These are phyloP conservation scores for Ericerus pela DNA, from an alignment of 1,140 invertebrate genomes.

Conservation along the genomic window DNA sequence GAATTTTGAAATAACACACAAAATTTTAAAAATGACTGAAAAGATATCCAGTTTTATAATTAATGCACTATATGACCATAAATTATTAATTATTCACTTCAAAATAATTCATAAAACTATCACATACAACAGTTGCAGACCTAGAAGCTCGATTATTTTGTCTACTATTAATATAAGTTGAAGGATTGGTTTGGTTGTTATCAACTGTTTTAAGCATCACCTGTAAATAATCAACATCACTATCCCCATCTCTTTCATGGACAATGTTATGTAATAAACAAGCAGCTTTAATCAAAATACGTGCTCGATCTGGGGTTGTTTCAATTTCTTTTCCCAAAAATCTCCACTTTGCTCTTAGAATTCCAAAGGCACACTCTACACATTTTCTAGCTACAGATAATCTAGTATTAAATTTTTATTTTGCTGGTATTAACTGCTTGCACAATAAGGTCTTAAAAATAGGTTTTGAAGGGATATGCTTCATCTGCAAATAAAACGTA, in stretches of 20 bases:
- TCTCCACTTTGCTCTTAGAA: conserved; percentile 21
- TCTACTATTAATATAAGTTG: too few species aligned
- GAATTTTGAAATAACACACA: too few species aligned
- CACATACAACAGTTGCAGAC: too few species aligned
- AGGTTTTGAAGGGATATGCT: conserved; percentile 6
- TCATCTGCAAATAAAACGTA: conserved; percentile 8
- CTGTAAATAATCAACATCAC: background rate
- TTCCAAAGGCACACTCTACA: conserved; percentile 33
- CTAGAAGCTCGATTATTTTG: too few species aligned
- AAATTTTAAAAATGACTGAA: too few species aligned
- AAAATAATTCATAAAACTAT: too few species aligned
- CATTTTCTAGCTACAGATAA: conserved; percentile 23
- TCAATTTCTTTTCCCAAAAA: conserved; percentile 16
- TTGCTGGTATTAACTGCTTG: conserved; percentile 14
- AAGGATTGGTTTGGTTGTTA: too few species aligned
- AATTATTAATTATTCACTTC: too few species aligned
- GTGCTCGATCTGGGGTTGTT: conserved; percentile 3
- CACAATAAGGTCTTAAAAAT: background rate
- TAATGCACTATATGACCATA: too few species aligned
- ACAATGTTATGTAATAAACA: conserved; percentile 15
- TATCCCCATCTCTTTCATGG: conserved; percentile 13
- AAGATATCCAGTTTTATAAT: too few species aligned
- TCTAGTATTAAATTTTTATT: conserved; percentile 30
- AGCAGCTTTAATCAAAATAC: conserved; percentile 9
- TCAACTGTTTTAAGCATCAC: background rate